Evolutionary conservation across 2,888 invertebrate species (phyloP).

Genomic region (Pollenia angustigena): DNA sequence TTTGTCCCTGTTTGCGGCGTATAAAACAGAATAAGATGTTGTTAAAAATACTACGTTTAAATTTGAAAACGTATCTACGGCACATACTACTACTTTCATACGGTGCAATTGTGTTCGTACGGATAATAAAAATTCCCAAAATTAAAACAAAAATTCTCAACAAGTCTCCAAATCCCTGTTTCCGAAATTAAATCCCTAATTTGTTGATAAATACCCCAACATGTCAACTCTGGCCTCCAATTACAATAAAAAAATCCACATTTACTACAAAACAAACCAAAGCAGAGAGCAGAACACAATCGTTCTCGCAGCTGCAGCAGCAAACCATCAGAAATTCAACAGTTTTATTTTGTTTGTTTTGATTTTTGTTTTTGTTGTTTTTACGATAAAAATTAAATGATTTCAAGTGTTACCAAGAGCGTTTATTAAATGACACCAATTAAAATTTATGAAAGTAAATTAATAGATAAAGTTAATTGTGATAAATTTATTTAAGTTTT

Average conservation of each 20-base stretch:
- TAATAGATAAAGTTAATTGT: neutral
- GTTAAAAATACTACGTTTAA: too few relatives aligned
- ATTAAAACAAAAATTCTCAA: too few relatives aligned
- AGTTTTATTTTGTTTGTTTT: constrained; percentile 11
- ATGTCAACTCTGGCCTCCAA: neutral
- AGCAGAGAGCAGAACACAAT: neutral
- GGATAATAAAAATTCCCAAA: too few relatives aligned
- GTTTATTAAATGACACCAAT: constrained; percentile 10
- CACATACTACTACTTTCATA: too few relatives aligned
- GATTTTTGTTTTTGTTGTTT: constrained; percentile 3
- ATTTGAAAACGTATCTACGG: too few relatives aligned
- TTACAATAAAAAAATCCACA: neutral
- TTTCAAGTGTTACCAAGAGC: constrained; percentile 26
- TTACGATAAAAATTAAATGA: neutral
- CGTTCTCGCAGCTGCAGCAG: neutral
- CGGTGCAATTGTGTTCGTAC: too few relatives aligned
- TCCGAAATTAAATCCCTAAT: too few relatives aligned
- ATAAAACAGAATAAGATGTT: too few relatives aligned
- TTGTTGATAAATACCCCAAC: too few relatives aligned
- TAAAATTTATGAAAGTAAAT: constrained; percentile 12
- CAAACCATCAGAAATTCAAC: neutral
- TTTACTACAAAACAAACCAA: neutral
- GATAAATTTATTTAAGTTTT: constrained; percentile 3
- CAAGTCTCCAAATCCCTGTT: too few relatives aligned
- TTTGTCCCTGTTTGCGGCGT: too few relatives aligned